These are phyloP conservation scores for Lasioglossum calceatum DNA, from an alignment of 2,888 invertebrate genomes.

Conservation along the genomic window DNA sequence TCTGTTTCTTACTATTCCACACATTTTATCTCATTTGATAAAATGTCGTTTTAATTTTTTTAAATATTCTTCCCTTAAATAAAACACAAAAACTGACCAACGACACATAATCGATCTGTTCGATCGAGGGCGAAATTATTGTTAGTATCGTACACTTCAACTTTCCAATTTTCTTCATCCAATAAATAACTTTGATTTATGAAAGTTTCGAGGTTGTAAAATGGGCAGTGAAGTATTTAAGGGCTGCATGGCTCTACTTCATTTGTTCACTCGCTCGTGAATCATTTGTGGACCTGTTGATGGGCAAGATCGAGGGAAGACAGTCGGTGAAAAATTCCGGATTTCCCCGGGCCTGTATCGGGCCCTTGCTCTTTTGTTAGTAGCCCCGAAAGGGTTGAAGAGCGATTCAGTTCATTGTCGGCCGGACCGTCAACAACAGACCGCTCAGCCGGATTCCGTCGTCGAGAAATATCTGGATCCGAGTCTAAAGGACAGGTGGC, in stretches of 20 bases:
- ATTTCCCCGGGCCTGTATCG: background rate
- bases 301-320: background rate
- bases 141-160: background rate
- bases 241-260: background rate
- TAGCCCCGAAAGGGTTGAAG: slow-evolving; percentile 43
- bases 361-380: slow-evolving; percentile 25
- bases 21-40: too few species aligned
- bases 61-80: too few species aligned
- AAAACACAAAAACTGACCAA: too few species aligned
- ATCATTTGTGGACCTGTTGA: too few species aligned
- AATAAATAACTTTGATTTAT: background rate
- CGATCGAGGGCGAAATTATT: too few species aligned
- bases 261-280: too few species aligned
- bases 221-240: background rate
- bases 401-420: slow-evolving; percentile 48
- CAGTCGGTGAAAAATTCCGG: background rate
- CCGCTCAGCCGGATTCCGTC: slow-evolving; percentile 56
- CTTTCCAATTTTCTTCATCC: background rate
- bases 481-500: slow-evolving; percentile 49
- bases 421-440: slow-evolving; percentile 50
- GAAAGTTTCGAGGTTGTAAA: background rate
- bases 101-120: too few species aligned
- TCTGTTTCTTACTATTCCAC: too few species aligned
- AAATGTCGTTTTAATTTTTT: too few species aligned
- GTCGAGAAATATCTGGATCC: slow-evolving; percentile 51